phyloP scores from a whole-genome alignment of 1,140 invertebrate species.

The Macrotrachela quadricornifera region DNA sequence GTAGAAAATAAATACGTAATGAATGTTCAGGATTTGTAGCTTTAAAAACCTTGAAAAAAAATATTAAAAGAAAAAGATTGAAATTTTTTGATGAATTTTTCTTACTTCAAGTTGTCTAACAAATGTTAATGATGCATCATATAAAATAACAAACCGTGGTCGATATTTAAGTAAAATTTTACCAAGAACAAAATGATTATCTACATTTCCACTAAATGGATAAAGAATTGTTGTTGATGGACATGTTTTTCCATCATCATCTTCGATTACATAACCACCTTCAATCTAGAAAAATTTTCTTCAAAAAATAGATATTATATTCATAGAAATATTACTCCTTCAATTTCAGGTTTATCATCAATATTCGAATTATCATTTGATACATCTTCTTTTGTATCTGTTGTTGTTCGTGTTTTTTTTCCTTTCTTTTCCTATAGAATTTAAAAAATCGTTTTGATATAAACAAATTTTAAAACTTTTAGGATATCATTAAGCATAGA shows the following conservation, averaged over 20 bases:
- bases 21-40: slow-evolving; percentile 36
- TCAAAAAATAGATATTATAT: no score
- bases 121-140: slow-evolving; percentile 62
- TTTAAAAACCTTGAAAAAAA: slow-evolving; percentile 43
- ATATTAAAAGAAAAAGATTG: neutral
- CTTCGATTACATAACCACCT: slow-evolving; percentile 16
- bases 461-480: no score
- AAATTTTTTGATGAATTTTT: slow-evolving; percentile 2
- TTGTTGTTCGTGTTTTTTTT: no score
- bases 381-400: no score
- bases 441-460: no score
- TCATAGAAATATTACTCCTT: no score
- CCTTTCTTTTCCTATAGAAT: no score
- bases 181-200: slow-evolving; percentile 16
- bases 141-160: slow-evolving; percentile 66
- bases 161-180: slow-evolving; percentile 31
- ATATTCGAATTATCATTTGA: no score
- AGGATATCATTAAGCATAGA: no score
- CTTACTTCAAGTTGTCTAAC: slow-evolving; percentile 68
- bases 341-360: no score
- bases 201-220: slow-evolving; percentile 22
- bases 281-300: slow-evolving; percentile 15
- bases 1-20: slow-evolving; percentile 61
- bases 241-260: slow-evolving; percentile 17
- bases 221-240: slow-evolving; percentile 21